Evolutionary conservation across 2,888 invertebrate species (phyloP), one percentile per base, ranked within the genome.

Genomic region (Harpalus rufipes): DNA sequence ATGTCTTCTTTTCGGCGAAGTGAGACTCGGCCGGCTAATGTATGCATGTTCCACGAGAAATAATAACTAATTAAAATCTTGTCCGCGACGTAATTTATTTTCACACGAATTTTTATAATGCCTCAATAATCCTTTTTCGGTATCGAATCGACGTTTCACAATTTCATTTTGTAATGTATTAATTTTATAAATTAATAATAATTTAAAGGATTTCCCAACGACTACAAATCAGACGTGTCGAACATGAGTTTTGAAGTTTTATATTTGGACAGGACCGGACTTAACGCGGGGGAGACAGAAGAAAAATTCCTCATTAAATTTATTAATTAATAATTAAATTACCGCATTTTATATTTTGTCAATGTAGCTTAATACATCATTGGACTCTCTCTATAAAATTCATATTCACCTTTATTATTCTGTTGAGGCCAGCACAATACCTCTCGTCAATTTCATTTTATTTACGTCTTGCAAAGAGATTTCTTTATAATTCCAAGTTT

Each of bases 121-220:
- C 72, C 44, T 78, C 56, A 78, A 58, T 79, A 61, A 63, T 80
- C 80, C 80, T 80, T 80, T 80, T 80, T 80, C 41, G 80, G 80
- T 16, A 80, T 63, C 44, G 16, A 63, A 80, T 63, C 44, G 16
- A 63, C 18, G 41, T 80, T 80, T 25, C 80, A 80, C 63, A 79
- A 79, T 79, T 79, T 65, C 25, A 39, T 81, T 63, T 81, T 65
- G 65, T 81, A 81, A 81, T 68, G 81, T 51, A 81, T 81, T 81
- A 63, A 65, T 81, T 81, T 81, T 56, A 56, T 81, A 68, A 68
- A 81, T 81, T 81, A 81, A 65, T 81, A 81, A 81, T 68, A 81
- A 81, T 81, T 81, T 81, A 51, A 25, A 44, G 81, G 32, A 68
- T 81, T 81, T 65, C 81, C 21, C 81, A 81, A 81, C 68, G 56